Percentiles rank a stretch among this genome's conserved stretches.
These are phyloP conservation scores for Campylorhamphus procurvoides DNA, from an alignment of 2,113 vertebrate species.

Conservation along the genomic window DNA sequence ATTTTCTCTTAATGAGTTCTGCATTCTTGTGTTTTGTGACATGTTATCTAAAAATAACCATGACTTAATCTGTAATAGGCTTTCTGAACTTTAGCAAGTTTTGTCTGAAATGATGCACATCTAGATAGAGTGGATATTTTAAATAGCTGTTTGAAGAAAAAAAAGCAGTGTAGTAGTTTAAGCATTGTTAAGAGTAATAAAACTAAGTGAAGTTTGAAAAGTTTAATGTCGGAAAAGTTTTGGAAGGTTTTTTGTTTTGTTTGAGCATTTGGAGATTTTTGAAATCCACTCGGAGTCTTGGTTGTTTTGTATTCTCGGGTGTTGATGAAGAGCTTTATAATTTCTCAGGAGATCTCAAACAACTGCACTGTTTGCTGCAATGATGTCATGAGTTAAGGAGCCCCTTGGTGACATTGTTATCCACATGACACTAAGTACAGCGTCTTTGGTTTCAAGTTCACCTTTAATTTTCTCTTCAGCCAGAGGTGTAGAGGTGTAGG, in stretches of 20 bases:
- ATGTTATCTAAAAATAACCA: neutral
- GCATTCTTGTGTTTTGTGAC: neutral
- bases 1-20: neutral
- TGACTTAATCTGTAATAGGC: neutral
- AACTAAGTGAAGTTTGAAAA: neutral
- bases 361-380: neutral
- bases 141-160: neutral
- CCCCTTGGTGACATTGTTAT: neutral
- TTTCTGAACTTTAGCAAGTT: neutral
- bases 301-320: slow-evolving; percentile 17
- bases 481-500: neutral
- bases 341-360: neutral
- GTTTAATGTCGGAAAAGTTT: slow-evolving; percentile 16
- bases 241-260: neutral
- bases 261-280: neutral
- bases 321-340: slow-evolving; percentile 21
- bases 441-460: neutral
- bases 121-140: neutral
- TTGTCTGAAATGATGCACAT: neutral
- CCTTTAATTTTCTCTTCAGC: neutral
- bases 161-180: neutral
- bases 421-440: rapidly evolving
- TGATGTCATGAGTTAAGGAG: neutral
- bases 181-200: neutral
- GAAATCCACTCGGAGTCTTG: neutral